These are phyloP conservation scores for Enoplosus armatus DNA, from an alignment of 2,797 vertebrate genomes.

Conservation along the genomic window DNA sequence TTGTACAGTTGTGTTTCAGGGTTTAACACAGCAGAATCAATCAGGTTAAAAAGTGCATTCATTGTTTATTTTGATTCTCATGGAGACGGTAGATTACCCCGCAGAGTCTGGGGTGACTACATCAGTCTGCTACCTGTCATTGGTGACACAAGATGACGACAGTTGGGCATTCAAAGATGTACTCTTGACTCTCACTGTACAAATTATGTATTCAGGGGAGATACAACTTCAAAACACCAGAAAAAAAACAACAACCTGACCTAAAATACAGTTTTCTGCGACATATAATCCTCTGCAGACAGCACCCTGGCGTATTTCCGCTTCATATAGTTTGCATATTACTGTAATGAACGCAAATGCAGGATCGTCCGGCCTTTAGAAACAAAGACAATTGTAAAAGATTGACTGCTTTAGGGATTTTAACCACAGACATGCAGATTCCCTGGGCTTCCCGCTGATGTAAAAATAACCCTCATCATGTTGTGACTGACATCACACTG, in stretches of 20 bases:
- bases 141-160: constrained; percentile 12
- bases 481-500: constrained; percentile 25
- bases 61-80: constrained; percentile 57
- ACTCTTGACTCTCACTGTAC: neutral
- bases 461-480: constrained; percentile 3
- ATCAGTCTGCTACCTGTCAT: constrained; percentile 26
- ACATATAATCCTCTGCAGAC: neutral
- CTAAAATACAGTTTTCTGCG: neutral
- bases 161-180: constrained; percentile 7
- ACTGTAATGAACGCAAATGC: constrained; percentile 6
- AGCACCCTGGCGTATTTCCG: neutral
- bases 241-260: constrained; percentile 1
- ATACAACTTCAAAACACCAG: constrained; percentile 5
- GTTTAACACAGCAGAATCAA: constrained; percentile 41
- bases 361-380: neutral
- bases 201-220: constrained; percentile 2
- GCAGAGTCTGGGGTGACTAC: neutral
- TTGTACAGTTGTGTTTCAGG: constrained; percentile 43
- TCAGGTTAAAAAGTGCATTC: constrained; percentile 83
- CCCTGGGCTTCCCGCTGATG: constrained; percentile 12
- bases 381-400: neutral
- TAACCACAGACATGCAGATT: constrained; percentile 45
- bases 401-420: constrained; percentile 7
- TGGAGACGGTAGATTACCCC: constrained; percentile 43
- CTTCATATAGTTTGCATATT: neutral